Conservation (phyloP, 2,113 vertebrate genomes). For the Acrocephalus kingi region DNA sequence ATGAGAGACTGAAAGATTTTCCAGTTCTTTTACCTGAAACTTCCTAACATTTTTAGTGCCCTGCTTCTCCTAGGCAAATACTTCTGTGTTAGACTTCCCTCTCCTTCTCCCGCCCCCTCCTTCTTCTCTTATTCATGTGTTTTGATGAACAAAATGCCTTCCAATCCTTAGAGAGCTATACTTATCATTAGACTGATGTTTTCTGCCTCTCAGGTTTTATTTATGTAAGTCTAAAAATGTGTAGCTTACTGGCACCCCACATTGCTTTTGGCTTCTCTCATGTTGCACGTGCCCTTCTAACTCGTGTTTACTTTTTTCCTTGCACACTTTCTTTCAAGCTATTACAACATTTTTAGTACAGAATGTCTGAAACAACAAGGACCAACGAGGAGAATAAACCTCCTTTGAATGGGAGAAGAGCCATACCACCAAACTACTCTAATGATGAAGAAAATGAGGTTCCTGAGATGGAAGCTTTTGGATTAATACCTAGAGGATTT, state of each 20-base stretch:
- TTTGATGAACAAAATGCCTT: constrained; percentile 45
- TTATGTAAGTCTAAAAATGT: constrained; percentile 12
- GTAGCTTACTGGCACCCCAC: background rate
- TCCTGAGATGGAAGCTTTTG: constrained; percentile 83
- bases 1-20: background rate
- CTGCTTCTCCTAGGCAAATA: background rate
- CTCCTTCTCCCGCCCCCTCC: background rate
- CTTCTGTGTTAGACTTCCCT: constrained; percentile 7
- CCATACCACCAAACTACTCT: constrained; percentile 73
- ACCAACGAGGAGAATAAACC: constrained; percentile 46
- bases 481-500: constrained; percentile 74
- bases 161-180: background rate
- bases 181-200: constrained; percentile 13
- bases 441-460: constrained; percentile 80
- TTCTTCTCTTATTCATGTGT: constrained; percentile 38
- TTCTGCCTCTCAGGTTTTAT: constrained; percentile 39
- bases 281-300: background rate
- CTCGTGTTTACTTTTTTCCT: background rate
- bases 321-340: background rate
- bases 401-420: constrained; percentile 78
- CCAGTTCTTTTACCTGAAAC: constrained; percentile 10
- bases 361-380: constrained; percentile 63
- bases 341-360: constrained; percentile 2
- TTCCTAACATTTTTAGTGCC: background rate
- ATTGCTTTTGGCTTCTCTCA: background rate